These are phyloP conservation scores for Actinemys pallida DNA, from an alignment of 2,113 vertebrate genomes.

Conservation along the genomic window DNA sequence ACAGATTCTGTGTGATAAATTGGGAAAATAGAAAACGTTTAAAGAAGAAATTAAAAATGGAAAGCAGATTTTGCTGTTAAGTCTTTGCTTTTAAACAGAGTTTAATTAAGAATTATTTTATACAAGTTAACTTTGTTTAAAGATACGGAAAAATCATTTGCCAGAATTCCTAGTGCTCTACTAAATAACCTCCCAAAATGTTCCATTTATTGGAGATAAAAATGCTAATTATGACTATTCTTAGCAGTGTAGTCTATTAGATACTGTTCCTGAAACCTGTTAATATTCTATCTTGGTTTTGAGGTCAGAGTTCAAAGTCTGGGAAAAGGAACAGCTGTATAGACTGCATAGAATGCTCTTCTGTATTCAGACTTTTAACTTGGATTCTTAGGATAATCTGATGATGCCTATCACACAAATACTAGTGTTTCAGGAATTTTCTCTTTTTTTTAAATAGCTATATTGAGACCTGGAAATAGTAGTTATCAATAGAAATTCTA, in stretches of 20 bases:
- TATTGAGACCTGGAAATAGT: slow-evolving; percentile 10
- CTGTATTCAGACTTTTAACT: slow-evolving; percentile 13
- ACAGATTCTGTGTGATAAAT: background rate
- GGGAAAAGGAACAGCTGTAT: slow-evolving; percentile 32
- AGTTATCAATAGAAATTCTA: background rate
- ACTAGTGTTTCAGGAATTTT: slow-evolving; percentile 43
- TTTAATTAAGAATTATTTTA: background rate
- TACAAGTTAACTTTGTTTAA: background rate
- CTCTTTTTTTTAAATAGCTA: background rate
- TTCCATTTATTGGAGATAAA: background rate
- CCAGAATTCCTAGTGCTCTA: background rate
- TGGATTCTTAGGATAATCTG: slow-evolving; percentile 47
- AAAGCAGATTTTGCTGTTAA: background rate
- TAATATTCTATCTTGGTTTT: slow-evolving; percentile 46
- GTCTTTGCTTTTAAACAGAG: background rate
- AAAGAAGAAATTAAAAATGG: background rate
- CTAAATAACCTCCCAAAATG: background rate
- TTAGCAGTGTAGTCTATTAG: background rate
- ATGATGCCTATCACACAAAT: slow-evolving; percentile 1
- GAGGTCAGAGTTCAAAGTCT: slow-evolving; percentile 43
- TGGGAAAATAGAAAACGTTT: background rate
- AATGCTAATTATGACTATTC: background rate
- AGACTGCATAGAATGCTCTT: slow-evolving; percentile 12
- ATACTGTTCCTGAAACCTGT: slow-evolving; percentile 17
- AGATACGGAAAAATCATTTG: background rate